phyloP scores from a whole-genome alignment of 2,113 vertebrate species.

The Misgurnus anguillicaudatus region DNA sequence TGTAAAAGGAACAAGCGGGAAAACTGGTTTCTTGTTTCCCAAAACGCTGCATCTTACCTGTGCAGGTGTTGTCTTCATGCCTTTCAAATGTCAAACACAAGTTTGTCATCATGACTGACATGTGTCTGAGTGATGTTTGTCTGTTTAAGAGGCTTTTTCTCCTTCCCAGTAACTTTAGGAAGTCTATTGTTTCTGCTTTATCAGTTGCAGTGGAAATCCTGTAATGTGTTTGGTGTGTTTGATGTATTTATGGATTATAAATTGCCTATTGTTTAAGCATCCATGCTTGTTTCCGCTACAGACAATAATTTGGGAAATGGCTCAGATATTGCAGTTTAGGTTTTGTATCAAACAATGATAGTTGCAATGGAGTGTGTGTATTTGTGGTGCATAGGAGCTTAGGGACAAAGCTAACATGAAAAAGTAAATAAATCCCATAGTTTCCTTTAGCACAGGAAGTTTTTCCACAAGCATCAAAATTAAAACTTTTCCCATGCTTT shows the following conservation, averaged over 20 bases:
- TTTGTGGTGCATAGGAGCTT: not conserved
- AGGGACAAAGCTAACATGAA: constrained; percentile 31
- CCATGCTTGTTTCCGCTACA: not conserved
- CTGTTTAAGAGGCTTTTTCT: not conserved
- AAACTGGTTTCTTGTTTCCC: too few relatives aligned
- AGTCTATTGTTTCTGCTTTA: not conserved
- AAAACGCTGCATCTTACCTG: too few relatives aligned
- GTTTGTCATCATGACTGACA: not conserved
- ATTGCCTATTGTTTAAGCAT: not conserved
- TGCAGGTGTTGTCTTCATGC: too few relatives aligned
- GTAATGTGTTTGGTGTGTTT: not conserved
- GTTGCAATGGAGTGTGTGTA: not conserved
- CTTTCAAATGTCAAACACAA: not conserved
- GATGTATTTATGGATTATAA: not conserved
- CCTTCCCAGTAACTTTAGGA: too few relatives aligned
- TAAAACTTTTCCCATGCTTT: not conserved
- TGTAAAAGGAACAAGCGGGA: not conserved
- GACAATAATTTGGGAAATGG: not conserved
- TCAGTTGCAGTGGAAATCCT: not conserved
- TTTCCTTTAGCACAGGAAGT: not conserved
- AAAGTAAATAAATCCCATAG: constrained; percentile 12
- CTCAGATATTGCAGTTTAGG: constrained; percentile 3
- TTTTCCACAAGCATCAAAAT: not conserved
- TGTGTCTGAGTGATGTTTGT: not conserved
- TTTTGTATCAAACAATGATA: constrained; percentile 19